Evolutionary conservation across 2,797 vertebrate genomes (phyloP).

Genomic region (Acanthurus leucopareius): DNA sequence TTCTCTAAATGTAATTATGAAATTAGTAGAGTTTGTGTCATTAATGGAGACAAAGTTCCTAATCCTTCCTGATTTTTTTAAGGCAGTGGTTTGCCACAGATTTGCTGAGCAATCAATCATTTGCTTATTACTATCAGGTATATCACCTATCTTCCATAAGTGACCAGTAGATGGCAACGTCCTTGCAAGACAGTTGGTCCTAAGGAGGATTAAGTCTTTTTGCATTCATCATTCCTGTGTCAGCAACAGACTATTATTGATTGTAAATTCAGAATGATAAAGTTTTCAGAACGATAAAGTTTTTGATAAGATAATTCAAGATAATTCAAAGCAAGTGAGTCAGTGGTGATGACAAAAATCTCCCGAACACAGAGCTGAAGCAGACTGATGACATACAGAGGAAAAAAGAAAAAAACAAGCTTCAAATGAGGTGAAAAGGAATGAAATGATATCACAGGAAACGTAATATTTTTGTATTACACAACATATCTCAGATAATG

Average conservation of each 20-base stretch:
- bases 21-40: neutral
- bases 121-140: neutral
- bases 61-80: neutral
- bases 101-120: too few species aligned
- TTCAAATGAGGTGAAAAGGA: neutral
- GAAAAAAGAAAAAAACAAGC: neutral
- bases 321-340: neutral
- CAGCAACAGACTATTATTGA: neutral
- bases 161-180: constrained; percentile 68
- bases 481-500: neutral
- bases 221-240: neutral
- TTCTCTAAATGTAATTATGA: neutral
- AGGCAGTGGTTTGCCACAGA: neutral
- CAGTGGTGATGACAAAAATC: neutral
- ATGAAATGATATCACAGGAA: neutral
- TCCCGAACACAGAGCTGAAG: neutral
- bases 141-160: neutral
- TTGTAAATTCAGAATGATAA: neutral
- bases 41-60: neutral
- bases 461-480: neutral
- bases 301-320: neutral
- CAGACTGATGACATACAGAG: neutral
- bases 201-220: neutral
- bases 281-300: neutral
- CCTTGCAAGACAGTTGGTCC: neutral